Conservation (phyloP, 2,113 vertebrate genomes). For the Montifringilla adamsi region DNA sequence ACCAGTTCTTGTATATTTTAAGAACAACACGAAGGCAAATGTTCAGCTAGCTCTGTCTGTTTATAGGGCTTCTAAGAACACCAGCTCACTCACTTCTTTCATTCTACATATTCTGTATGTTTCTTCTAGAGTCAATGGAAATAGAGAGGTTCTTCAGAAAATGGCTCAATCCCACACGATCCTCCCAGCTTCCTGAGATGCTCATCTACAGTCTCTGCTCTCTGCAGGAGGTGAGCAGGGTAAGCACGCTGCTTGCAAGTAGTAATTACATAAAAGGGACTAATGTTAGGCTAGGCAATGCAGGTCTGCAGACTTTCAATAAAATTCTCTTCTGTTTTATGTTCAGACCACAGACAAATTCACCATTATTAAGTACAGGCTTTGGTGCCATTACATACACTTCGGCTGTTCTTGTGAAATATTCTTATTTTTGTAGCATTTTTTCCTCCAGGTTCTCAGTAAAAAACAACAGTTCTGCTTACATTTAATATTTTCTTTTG, state of each 20-base stretch:
- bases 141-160: neutral
- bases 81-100: neutral
- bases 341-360: neutral
- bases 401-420: neutral
- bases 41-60: neutral
- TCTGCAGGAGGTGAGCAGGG: neutral
- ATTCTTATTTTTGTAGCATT: neutral
- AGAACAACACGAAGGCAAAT: neutral
- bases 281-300: neutral
- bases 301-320: neutral
- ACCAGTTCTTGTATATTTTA: neutral
- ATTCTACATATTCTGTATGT: neutral
- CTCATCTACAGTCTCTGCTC: neutral
- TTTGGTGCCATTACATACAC: neutral
- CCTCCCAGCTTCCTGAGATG: neutral
- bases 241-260: neutral
- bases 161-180: rapidly evolving
- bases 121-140: neutral
- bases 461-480: neutral
- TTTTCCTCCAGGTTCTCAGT: neutral
- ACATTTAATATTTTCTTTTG: neutral
- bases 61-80: neutral
- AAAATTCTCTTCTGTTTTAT: neutral
- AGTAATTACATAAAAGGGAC: neutral
- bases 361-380: neutral